Percentiles rank a stretch among this genome's conserved stretches.
Evolutionary conservation across 1,140 invertebrate genomes (phyloP).

Genomic region (Triops longicaudatus): DNA sequence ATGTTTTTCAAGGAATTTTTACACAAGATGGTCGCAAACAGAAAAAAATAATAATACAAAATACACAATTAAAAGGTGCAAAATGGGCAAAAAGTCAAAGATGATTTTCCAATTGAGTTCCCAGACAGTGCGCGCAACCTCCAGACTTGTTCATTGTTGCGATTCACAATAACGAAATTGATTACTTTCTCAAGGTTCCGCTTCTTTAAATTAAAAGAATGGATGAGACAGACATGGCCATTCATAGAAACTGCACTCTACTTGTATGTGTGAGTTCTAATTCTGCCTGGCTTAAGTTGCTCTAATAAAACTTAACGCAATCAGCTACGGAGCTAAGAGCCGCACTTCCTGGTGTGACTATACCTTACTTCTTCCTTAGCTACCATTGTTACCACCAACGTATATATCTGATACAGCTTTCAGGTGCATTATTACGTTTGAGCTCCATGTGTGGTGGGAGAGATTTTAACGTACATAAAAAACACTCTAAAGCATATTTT

Average conservation of each 20-base stretch:
- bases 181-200: not conserved
- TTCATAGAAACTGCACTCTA: not conserved
- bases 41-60: too few species aligned
- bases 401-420: not conserved
- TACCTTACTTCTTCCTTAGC: not conserved
- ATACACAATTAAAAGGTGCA: too few species aligned
- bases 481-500: not conserved
- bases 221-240: too few species aligned
- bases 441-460: not conserved
- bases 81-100: too few species aligned
- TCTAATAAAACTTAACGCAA: not conserved
- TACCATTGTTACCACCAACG: not conserved
- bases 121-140: too few species aligned
- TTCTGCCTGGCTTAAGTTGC: not conserved
- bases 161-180: not conserved
- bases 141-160: too few species aligned
- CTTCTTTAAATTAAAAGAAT: too few species aligned
- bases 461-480: not conserved
- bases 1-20: too few species aligned
- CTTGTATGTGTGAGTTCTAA: not conserved
- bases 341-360: not conserved
- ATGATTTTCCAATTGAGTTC: too few species aligned
- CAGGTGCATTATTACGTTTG: not conserved
- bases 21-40: too few species aligned
- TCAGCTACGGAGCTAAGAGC: not conserved